Evolutionary conservation across 1,140 invertebrate species (phyloP), one percentile per base, ranked within the genome.

Genomic region (Philotrypesis tridentata): DNA sequence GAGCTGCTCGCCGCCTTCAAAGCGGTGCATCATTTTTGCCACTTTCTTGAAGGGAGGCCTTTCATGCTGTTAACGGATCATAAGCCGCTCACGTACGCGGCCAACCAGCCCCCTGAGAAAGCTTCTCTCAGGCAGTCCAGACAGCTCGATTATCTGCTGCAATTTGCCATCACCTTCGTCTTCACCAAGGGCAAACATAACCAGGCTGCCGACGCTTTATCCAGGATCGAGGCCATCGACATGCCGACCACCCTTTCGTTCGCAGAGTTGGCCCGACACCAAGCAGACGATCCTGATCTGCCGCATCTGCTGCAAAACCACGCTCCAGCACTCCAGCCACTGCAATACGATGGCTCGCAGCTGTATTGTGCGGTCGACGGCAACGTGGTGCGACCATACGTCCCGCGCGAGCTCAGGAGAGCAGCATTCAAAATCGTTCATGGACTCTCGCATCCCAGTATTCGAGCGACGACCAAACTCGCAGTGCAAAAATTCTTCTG

Each of bases 51-150:
- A 80, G 87, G 82, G 4, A 17, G 79, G 9, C 0, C 75, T 11
- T 85, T 89, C 67, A 85, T 61, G 0, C 84, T 91, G 27, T 87
- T 83, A 65, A 90, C 89, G 0, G 88, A 90, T 73, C 89, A 91
- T 81, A 88, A 88, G 79, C 89, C 89, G 12, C 78, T 90, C 1
- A 81, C 82, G 1, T 87, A 68, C 68, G 87, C 86, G 25, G 87
- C 86, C 80, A 14, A 77, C 37, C 80, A 86, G 71, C 82, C 77
- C 11, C 27, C 80, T 1, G 87, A 89, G 4, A 88, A 87, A 76
- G 65, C 72, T 40, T 85, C 86, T 14, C 84, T 85, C 2, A 63
- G 88, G 23, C 84, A 86, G 73, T 71, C 83, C 43, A 79, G 55
- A 74, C 80, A 29, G 67, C 75, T 37, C 73, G 86, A 17, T 11